Evolutionary conservation across 2,113 vertebrate genomes (phyloP), one percentile per base, ranked within the genome.

Genomic region (Phoxinus phoxinus): DNA sequence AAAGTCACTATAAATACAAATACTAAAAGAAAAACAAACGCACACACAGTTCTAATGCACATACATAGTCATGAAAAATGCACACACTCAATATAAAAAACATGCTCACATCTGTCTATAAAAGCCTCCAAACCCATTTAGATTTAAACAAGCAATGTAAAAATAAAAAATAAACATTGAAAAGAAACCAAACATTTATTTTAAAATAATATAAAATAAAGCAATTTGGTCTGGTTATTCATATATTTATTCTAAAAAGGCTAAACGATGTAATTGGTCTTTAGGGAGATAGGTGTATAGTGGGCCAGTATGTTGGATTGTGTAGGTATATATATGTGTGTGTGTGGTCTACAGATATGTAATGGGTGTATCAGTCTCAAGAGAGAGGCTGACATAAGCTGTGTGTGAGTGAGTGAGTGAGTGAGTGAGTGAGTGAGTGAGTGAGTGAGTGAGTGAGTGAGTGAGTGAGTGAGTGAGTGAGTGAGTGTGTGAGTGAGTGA

Each of bases 331-430:
- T 51, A 6, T 76, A 73, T n/a, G n/a, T n/a, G n/a, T 10, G 51
- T 30, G 65, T 78, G 15, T 7, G 72, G 71, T 48, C 58, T 69
- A 87, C 83, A 87, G 72, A 83, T 87, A 65, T 85, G 48, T 71
- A 78, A 76, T 81, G 71, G 69, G 56, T 53, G 48, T 41, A 74
- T 32, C 56, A 79, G 77, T 82, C 69, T 41, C 21, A 11, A 25
- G 11, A 75, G 11, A 75, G 19, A 84, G 32, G 23, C 73, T 35
- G 27, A 76, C 72, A 25, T 67, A 59, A 74, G 44, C 51, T 78
- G 77, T 44, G 35, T 80, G 56, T n/a, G 15, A 35, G 51, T 78
- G 41, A 74, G 77, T 80, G 77, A 10, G 11, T 61, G 32, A 17
- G 23, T 41, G 8, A 35, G 56, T 35, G 23, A n/a, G 51, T 59